These are phyloP conservation scores for Cossypha heuglini DNA, from an alignment of 2,797 vertebrate species.

Conservation along the genomic window DNA sequence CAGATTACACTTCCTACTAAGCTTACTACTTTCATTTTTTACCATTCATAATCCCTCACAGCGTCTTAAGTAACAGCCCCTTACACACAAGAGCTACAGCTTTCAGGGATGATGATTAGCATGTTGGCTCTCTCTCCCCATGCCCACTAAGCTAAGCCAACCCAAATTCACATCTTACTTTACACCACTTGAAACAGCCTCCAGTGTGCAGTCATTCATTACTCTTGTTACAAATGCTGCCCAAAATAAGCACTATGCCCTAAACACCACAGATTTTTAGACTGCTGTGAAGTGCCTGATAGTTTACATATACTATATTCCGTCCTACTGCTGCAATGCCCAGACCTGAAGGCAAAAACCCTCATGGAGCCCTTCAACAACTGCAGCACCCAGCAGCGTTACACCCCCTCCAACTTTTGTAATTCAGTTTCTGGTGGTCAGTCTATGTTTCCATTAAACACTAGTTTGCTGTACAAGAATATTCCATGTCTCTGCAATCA, in stretches of 20 bases:
- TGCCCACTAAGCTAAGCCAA: background rate
- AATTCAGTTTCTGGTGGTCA: background rate
- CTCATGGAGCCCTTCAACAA: background rate
- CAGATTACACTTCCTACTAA: background rate
- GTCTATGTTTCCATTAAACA: background rate
- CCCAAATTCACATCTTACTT: rapidly evolving
- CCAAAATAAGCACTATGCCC: background rate
- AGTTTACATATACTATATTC: background rate
- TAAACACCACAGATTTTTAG: background rate
- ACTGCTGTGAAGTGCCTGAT: background rate
- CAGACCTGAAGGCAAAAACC: background rate
- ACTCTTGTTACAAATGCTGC: background rate
- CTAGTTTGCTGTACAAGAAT: background rate
- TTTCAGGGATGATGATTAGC: background rate
- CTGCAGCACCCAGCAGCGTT: background rate
- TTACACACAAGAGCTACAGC: background rate
- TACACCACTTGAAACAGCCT: background rate
- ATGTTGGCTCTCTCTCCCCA: background rate
- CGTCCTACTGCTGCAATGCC: background rate
- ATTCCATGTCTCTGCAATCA: background rate
- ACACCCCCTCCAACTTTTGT: rapidly evolving
- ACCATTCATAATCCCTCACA: background rate
- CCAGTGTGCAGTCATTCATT: background rate
- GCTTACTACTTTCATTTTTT: background rate
- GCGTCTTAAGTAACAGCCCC: background rate